Conservation (phyloP, 2,113 vertebrate species). For the Tretioscincus oriximinensis region DNA sequence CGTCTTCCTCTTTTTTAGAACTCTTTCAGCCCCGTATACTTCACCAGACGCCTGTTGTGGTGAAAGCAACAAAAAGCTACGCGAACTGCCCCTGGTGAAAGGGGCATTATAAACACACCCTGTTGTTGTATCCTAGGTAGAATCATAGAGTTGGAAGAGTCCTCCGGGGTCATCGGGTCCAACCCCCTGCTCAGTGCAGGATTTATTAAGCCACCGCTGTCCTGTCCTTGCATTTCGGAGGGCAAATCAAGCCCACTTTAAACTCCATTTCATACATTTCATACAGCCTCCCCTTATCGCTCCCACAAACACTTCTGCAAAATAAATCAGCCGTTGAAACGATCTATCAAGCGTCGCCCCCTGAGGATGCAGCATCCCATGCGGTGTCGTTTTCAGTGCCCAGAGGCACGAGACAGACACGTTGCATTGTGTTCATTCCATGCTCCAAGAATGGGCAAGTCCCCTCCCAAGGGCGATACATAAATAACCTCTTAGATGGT, state of each 20-base stretch:
- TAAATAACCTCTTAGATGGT: background rate
- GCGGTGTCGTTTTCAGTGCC: background rate
- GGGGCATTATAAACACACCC: no score
- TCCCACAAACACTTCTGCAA: background rate
- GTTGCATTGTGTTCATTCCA: slow-evolving; percentile 7
- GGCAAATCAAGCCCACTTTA: background rate
- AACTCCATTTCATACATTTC: no score
- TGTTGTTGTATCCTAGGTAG: no score
- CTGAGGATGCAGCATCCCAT: background rate
- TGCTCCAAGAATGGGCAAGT: slow-evolving; percentile 1
- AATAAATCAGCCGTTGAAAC: background rate
- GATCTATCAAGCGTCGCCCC: background rate
- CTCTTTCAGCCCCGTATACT: no score
- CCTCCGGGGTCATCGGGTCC: no score
- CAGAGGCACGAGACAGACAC: background rate
- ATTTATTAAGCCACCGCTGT: no score
- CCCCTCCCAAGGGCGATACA: background rate
- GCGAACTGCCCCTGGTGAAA: no score
- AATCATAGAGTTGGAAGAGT: no score
- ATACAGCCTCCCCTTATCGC: background rate
- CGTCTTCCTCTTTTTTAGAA: no score
- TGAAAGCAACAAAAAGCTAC: no score
- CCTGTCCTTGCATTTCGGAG: background rate
- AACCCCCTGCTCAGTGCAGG: no score
- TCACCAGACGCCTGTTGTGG: no score